These are phyloP conservation scores for Lacanobia wlatinum DNA, from an alignment of 2,888 invertebrate species.

Conservation along the genomic window DNA sequence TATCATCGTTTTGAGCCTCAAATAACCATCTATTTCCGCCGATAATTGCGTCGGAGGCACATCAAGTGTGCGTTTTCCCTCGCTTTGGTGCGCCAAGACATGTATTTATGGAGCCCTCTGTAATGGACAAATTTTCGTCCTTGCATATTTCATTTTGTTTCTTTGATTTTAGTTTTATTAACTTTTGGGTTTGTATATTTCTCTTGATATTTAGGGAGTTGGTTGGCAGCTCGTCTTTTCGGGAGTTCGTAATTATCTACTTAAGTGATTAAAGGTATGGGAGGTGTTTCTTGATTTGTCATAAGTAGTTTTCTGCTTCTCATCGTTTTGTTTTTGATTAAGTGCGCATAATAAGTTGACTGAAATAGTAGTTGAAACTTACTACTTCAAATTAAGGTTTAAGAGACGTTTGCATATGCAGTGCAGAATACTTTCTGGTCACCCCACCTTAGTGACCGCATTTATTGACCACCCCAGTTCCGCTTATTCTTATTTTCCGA, in stretches of 20 bases:
- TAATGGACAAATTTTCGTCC: constrained; percentile 59
- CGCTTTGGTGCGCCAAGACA: constrained; percentile 49
- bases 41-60: constrained; percentile 75
- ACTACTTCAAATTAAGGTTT: too few species aligned
- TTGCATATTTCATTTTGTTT: constrained; percentile 64
- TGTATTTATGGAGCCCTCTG: constrained; percentile 62
- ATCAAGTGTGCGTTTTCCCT: constrained; percentile 81
- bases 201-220: constrained; percentile 3
- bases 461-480: too few species aligned
- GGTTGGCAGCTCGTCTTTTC: neutral
- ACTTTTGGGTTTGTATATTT: constrained; percentile 15
- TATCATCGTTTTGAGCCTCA: constrained; percentile 11
- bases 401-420: too few species aligned
- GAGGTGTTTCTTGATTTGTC: constrained; percentile 12
- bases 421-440: too few species aligned
- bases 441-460: too few species aligned
- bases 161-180: constrained; percentile 37
- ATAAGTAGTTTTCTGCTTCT: neutral
- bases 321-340: neutral
- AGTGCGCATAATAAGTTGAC: too few species aligned
- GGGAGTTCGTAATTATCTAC: neutral
- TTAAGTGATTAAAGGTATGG: constrained; percentile 2
- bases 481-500: too few species aligned
- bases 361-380: too few species aligned
- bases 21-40: constrained; percentile 65